Evolutionary conservation across 2,797 vertebrate genomes (phyloP).

Genomic region (Margarornis squamiger): DNA sequence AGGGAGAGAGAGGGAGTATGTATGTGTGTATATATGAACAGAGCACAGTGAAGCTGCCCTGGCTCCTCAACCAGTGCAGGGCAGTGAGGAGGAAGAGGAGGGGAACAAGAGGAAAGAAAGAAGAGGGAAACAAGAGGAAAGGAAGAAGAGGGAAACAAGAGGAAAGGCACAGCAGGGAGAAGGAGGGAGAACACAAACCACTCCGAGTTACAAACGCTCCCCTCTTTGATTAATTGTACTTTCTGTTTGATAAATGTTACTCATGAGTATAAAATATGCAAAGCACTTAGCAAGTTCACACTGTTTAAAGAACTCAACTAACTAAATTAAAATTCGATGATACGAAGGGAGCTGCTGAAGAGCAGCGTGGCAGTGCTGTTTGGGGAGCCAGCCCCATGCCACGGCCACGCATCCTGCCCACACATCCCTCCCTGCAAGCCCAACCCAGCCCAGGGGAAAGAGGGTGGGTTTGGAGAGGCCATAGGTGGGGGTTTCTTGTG

Average conservation of each 20-base stretch:
- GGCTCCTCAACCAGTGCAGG: not conserved
- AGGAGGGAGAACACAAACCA: not conserved
- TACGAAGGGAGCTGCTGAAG: not conserved
- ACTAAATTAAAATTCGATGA: constrained; percentile 58
- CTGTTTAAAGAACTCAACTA: constrained; percentile 66
- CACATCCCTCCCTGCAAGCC: not conserved
- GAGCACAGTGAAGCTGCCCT: not conserved
- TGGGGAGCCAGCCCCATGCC: not conserved
- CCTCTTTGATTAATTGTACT: constrained; percentile 64
- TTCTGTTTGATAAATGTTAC: constrained; percentile 67
- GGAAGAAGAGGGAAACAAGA: not conserved
- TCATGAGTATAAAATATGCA: constrained; percentile 66
- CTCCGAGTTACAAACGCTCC: not conserved
- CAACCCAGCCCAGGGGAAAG: not conserved
- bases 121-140: not conserved
- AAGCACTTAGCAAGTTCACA: constrained; percentile 64
- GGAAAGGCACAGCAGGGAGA: not conserved
- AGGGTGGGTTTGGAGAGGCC: not conserved
- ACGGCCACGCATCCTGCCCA: fast-evolving
- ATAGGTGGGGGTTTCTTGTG: not conserved
- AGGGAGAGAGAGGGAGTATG: not conserved
- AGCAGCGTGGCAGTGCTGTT: not conserved
- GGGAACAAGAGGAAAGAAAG: not conserved
- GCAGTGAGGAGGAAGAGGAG: not conserved
- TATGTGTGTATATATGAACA: not conserved